Evolutionary conservation across 1,140 invertebrate genomes (phyloP).

Genomic region (Nebria ingens): DNA sequence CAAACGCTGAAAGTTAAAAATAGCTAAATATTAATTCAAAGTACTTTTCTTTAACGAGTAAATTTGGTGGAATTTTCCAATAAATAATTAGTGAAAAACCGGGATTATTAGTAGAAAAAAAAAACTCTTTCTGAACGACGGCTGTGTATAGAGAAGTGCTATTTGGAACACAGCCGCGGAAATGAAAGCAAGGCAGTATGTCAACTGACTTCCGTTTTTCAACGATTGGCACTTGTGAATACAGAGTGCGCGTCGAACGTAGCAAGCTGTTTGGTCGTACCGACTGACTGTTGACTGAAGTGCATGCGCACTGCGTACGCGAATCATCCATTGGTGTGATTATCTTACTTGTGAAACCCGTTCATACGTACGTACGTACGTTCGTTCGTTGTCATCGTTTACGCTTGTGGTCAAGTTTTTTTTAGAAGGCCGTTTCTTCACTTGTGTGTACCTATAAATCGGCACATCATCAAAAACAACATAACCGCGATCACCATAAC

Average conservation of each 20-base stretch:
- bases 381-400: not conserved
- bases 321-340: too few relatives aligned
- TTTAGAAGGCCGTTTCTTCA: constrained; percentile 3
- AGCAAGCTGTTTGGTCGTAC: not conserved
- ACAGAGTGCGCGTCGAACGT: not conserved
- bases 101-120: too few relatives aligned
- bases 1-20: too few relatives aligned
- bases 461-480: not conserved
- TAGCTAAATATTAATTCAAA: too few relatives aligned
- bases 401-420: constrained; percentile 1
- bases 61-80: too few relatives aligned
- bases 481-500: too few relatives aligned
- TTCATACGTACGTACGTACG: too few relatives aligned
- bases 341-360: not conserved
- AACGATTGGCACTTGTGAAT: not conserved
- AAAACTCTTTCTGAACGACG: constrained; percentile 10
- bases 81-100: too few relatives aligned
- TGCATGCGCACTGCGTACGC: not conserved
- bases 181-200: constrained; percentile 33
- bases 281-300: not conserved
- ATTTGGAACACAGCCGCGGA: constrained; percentile 31
- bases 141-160: constrained; percentile 27
- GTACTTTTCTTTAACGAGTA: too few relatives aligned
- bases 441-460: not conserved
- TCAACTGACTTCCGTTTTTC: constrained; percentile 24